Evolutionary conservation across 2,113 vertebrate genomes (phyloP).

Genomic region (Percopsis transmontana): DNA sequence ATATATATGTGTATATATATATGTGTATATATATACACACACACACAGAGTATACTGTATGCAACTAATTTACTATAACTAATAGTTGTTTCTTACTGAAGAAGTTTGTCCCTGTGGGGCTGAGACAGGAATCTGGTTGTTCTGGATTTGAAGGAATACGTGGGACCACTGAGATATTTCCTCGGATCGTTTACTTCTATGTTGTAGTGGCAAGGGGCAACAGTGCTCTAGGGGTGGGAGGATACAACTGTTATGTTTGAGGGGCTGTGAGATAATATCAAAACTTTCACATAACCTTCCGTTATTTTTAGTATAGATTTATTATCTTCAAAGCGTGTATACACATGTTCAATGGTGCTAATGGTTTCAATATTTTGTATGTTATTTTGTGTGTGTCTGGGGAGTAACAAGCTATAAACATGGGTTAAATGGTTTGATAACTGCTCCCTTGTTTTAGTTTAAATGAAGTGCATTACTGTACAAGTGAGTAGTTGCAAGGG

Average conservation of each 20-base stretch:
- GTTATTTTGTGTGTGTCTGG: no score
- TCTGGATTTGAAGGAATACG: conserved; percentile 57
- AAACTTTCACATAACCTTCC: no score
- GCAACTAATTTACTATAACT: not conserved
- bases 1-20: not conserved
- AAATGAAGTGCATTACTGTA: no score
- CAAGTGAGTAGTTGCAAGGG: no score
- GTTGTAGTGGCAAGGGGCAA: conserved; percentile 75
- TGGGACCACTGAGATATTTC: conserved; percentile 47
- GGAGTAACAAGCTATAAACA: no score
- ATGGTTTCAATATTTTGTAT: no score
- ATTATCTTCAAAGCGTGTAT: no score
- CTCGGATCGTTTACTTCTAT: conserved; percentile 49
- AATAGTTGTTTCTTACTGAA: conserved; percentile 68
- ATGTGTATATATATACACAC: not conserved
- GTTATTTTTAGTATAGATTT: no score
- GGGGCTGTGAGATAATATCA: no score
- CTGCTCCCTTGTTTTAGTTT: no score
- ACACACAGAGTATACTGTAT: not conserved
- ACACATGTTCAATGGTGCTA: no score
- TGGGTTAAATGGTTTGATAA: no score
- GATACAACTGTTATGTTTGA: not conserved
- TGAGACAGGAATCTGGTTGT: conserved; percentile 62
- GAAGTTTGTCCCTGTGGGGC: conserved; percentile 34
- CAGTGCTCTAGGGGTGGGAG: conserved; percentile 61